A percentile compares a stretch with the other conserved stretches of the same genome.
Evolutionary conservation across 2,888 invertebrate genomes (phyloP).

Genomic region (Heteropelma amictum): DNA sequence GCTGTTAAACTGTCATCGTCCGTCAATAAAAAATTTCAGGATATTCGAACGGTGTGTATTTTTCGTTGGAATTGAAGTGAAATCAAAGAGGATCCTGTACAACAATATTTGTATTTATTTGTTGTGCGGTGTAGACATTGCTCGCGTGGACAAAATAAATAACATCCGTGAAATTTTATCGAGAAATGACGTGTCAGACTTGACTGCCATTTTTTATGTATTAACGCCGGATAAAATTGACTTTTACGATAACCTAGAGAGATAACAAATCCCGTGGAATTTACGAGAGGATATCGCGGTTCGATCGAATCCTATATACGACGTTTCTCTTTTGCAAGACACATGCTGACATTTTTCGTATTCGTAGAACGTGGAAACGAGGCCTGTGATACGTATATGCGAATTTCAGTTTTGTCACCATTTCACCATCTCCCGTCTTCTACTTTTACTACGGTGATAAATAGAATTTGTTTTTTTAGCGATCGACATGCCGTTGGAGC

Average conservation of each 20-base stretch:
- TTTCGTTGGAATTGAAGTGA: too few species aligned
- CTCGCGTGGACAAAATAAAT: background rate
- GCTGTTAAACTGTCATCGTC: too few species aligned
- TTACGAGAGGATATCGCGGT: conserved; percentile 44
- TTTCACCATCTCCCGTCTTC: background rate
- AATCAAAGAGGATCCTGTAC: too few species aligned
- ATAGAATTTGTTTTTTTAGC: conserved; percentile 20
- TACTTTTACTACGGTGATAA: conserved; percentile 3
- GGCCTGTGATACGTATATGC: conserved; percentile 12
- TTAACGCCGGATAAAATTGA: conserved; percentile 21
- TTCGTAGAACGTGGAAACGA: conserved; percentile 34
- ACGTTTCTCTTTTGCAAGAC: conserved; percentile 11
- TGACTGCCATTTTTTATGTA: conserved; percentile 29
- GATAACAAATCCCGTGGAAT: conserved; percentile 37
- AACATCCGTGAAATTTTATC: background rate
- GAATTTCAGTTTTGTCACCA: conserved; percentile 21
- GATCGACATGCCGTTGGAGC: background rate
- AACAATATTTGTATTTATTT: too few species aligned
- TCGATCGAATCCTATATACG: conserved; percentile 14
- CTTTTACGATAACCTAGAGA: conserved; percentile 44
- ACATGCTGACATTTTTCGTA: conserved; percentile 32
- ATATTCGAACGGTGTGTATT: too few species aligned
- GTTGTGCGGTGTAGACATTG: too few species aligned
- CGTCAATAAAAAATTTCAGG: too few species aligned
- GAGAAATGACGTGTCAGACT: conserved; percentile 32